A percentile compares a stretch with the other conserved stretches of the same genome.
phyloP scores from a whole-genome alignment of 2,888 invertebrate species.

The Drosophila fungiperda region DNA sequence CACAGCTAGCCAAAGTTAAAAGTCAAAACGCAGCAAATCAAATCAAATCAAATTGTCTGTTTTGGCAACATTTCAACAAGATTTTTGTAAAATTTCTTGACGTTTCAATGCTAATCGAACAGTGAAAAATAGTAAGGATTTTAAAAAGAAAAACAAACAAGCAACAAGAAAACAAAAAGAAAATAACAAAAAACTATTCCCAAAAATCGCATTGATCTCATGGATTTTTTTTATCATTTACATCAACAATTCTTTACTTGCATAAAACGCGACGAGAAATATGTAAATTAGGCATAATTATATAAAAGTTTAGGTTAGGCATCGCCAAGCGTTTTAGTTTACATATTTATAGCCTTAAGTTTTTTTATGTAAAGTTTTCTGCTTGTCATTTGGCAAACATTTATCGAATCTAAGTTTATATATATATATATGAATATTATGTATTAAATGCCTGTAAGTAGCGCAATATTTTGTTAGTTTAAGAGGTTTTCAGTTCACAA shows the following conservation, averaged over 20 bases:
- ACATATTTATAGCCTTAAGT: conserved; percentile 44
- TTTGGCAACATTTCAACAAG: conserved; percentile 42
- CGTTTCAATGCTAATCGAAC: conserved; percentile 73
- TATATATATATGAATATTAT: conserved; percentile 15
- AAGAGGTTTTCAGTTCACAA: conserved; percentile 27
- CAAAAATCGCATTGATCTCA: conserved; percentile 85
- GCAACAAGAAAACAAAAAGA: conserved; percentile 44
- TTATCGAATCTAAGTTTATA: conserved; percentile 18
- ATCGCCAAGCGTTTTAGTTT: conserved; percentile 78
- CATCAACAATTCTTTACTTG: conserved; percentile 68
- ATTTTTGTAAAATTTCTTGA: conserved; percentile 54
- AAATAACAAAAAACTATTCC: conserved; percentile 83
- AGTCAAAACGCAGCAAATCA: conserved; percentile 50
- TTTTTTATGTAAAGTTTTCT: conserved; percentile 26
- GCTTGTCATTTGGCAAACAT: conserved; percentile 33
- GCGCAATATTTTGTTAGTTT: conserved; percentile 42
- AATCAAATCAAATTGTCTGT: conserved; percentile 28
- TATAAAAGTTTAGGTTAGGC: conserved; percentile 60
- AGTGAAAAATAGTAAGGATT: conserved; percentile 56
- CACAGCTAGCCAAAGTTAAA: conserved; percentile 74
- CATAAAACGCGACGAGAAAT: conserved; percentile 66
- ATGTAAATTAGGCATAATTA: conserved; percentile 53
- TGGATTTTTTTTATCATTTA: conserved; percentile 79
- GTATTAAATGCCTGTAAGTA: conserved; percentile 55
- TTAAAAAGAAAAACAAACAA: conserved; percentile 36